These are phyloP conservation scores for Toxotes lorentzi DNA, from an alignment of 2,797 vertebrate genomes.

Conservation along the genomic window DNA sequence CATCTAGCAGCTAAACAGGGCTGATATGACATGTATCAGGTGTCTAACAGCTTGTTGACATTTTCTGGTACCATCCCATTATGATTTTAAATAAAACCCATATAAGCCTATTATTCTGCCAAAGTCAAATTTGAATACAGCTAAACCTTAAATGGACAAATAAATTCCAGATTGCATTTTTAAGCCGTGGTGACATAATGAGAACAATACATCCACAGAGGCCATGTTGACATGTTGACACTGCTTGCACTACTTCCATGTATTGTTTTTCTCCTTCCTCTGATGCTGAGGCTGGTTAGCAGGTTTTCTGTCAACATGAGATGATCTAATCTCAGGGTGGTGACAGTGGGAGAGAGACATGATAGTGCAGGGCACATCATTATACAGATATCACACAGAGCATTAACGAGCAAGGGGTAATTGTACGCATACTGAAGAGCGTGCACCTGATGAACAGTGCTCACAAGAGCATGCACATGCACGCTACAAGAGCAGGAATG, in stretches of 20 bases:
- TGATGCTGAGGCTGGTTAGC: slow-evolving; percentile 40
- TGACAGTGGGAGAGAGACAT: slow-evolving; percentile 38
- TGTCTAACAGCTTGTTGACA: slow-evolving; percentile 42
- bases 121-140: slow-evolving; percentile 55
- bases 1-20: background rate
- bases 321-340: slow-evolving; percentile 42
- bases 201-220: slow-evolving; percentile 63
- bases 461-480: background rate
- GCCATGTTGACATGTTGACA: slow-evolving; percentile 48
- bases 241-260: slow-evolving; percentile 41
- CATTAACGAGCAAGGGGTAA: slow-evolving; percentile 46
- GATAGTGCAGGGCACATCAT: slow-evolving; percentile 37
- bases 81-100: slow-evolving; percentile 48
- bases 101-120: slow-evolving; percentile 43
- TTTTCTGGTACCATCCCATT: slow-evolving; percentile 39
- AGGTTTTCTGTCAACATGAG: slow-evolving; percentile 52
- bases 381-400: slow-evolving; percentile 54
- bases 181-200: slow-evolving; percentile 49
- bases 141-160: slow-evolving; percentile 48
- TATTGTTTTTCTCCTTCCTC: slow-evolving; percentile 38
- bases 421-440: slow-evolving; percentile 5
- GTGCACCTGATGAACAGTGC: background rate
- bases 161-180: slow-evolving; percentile 58
- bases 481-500: background rate
- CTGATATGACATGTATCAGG: slow-evolving; percentile 23